phyloP scores from a whole-genome alignment of 2,797 vertebrate genomes.

The Coreius guichenoti region DNA sequence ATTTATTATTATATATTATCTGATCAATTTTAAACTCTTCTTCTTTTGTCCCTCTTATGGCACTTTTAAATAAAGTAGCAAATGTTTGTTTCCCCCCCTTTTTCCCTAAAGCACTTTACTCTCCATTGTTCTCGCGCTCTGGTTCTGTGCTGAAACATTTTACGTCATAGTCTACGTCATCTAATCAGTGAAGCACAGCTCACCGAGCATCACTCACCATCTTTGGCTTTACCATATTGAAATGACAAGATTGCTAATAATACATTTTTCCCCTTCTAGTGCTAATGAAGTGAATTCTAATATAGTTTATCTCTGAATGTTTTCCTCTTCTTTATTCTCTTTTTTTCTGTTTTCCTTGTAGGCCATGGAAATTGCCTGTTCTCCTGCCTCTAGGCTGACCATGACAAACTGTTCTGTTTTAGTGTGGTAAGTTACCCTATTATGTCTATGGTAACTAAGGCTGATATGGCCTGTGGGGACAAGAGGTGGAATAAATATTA shows the following conservation, averaged over 20 bases:
- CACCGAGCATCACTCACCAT: neutral
- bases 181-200: neutral
- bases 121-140: conserved; percentile 24
- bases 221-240: neutral
- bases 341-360: conserved; percentile 34
- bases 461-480: conserved; percentile 55
- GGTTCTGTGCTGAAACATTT: neutral
- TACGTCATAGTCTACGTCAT: neutral
- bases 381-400: conserved; percentile 8
- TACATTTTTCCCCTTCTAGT: neutral
- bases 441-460: conserved; percentile 56
- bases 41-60: conserved; percentile 29
- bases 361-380: conserved; percentile 35
- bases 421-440: conserved; percentile 72
- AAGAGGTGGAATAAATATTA: conserved; percentile 19
- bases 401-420: conserved; percentile 45
- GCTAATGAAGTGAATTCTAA: conserved; percentile 12
- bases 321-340: neutral
- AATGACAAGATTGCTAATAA: conserved; percentile 19
- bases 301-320: neutral
- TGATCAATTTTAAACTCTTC: conserved; percentile 63
- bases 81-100: neutral
- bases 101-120: neutral
- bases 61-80: neutral
- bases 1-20: neutral